These are phyloP conservation scores for Rhinichthys klamathensis DNA, from an alignment of 2,113 vertebrate species.

Conservation along the genomic window DNA sequence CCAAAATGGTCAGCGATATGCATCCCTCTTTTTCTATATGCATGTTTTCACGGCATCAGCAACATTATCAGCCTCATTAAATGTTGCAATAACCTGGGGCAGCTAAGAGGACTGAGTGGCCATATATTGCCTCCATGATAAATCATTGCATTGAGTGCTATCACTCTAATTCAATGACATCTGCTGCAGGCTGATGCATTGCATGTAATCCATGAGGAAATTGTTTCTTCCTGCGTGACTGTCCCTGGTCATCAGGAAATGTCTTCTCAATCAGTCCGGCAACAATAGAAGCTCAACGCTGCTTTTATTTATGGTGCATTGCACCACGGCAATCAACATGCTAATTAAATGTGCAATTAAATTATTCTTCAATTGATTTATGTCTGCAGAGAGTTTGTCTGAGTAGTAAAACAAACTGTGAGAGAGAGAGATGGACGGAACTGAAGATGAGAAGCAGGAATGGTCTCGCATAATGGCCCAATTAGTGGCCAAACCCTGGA, in stretches of 20 bases:
- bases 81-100: constrained; percentile 11
- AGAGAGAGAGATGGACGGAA: constrained; percentile 57
- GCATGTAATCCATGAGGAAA: constrained; percentile 32
- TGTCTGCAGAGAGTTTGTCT: constrained; percentile 35
- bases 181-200: neutral
- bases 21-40: neutral
- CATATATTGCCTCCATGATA: neutral
- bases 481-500: constrained; percentile 66
- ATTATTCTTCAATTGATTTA: constrained; percentile 68
- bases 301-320: constrained; percentile 51
- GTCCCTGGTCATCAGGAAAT: constrained; percentile 27
- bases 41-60: neutral
- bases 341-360: constrained; percentile 73
- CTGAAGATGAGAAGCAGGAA: constrained; percentile 40
- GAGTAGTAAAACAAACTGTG: neutral
- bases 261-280: constrained; percentile 21
- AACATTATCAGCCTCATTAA: neutral
- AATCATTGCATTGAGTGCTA: neutral
- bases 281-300: constrained; percentile 41
- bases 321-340: constrained; percentile 64
- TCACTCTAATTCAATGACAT: neutral
- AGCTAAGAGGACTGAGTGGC: neutral
- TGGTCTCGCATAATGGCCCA: constrained; percentile 63
- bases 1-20: neutral
- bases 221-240: constrained; percentile 22